Evolutionary conservation across 2,888 invertebrate genomes (phyloP).

Genomic region (Enchytraeus crypticus): DNA sequence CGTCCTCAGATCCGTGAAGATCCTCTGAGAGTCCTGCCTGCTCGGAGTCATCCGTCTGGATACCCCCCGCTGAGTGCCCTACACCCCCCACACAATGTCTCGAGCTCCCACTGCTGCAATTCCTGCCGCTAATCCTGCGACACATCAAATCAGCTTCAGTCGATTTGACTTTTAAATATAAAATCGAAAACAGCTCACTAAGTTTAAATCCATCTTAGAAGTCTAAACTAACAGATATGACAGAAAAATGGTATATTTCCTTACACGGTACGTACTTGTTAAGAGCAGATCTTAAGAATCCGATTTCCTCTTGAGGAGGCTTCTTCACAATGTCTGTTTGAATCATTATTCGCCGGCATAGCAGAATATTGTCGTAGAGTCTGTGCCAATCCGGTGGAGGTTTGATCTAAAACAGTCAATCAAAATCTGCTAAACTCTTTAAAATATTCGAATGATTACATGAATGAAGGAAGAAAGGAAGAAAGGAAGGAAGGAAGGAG

Average conservation of each 20-base stretch:
- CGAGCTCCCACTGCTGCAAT: neutral
- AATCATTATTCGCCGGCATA: slow-evolving; percentile 63
- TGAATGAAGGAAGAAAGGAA: no score
- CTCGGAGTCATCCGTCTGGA: neutral
- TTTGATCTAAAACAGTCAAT: neutral
- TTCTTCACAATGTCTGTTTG: slow-evolving; percentile 73
- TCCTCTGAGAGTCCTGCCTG: no score
- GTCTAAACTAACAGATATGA: no score
- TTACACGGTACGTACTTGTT: slow-evolving; percentile 57
- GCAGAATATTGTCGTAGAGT: slow-evolving; percentile 70
- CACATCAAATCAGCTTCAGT: no score
- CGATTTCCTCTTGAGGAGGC: slow-evolving; percentile 67
- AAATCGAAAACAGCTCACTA: no score
- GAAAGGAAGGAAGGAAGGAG: no score
- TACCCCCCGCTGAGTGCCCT: neutral
- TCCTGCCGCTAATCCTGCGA: slow-evolving; percentile 34
- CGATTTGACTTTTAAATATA: no score
- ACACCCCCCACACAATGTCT: neutral
- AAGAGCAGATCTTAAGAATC: slow-evolving; percentile 80
- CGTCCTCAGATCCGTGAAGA: no score
- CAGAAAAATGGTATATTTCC: no score
- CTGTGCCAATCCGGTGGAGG: slow-evolving; percentile 80
- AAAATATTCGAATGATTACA: no score
- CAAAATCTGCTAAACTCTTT: no score
- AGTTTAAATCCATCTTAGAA: no score